Evolutionary conservation across 2,888 invertebrate genomes (phyloP), one percentile per base, ranked within the genome.

Genomic region (Matsumyia berberina): DNA sequence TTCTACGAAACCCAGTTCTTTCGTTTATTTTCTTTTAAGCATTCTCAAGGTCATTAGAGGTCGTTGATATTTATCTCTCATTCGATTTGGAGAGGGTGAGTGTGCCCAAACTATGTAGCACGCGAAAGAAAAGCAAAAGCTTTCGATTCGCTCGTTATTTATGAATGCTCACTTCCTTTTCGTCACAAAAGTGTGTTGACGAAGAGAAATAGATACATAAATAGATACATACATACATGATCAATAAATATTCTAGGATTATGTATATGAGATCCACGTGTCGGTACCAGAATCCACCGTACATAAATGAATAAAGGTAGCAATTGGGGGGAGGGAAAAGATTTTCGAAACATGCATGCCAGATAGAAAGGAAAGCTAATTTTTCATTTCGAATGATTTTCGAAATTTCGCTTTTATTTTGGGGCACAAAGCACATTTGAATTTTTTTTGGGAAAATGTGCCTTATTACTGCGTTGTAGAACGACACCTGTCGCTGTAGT

Each of bases 1-100:
- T 33, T 53, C 42, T 60, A 35, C 33, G 9, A 19, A 17, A 70
- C 9, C 11, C 58, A 12, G n/a, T 33, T 6, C n/a, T 12, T 35
- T 15, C 12, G 0, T 55, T 35, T 15, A 29, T 77, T 77, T 49
- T 60, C 31, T 55, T 37, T 35, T 39, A 9, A 37, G 12, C 37
- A 35, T 74, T 42, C n/a, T 35, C 85, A 87, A 87, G 87, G 86
- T 87, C 85, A 82, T 70, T 77, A 77, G 51, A 86, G 87, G 87
- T 87, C 80, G 74, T 83, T 72, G 70, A 53, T 29, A 55, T 66
- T 17, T 39, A 57, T 51, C 12, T 29, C 24, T 62, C n/a, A 33
- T 9, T 12, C 7, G 15, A 24, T n/a, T 24, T n/a, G 8, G 1
- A 5, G n/a, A 35, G 31, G 42, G 24, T 31, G 46, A 17, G 46